Conservation (phyloP, 2,888 invertebrate species). For the Ophioninae sp. region DNA sequence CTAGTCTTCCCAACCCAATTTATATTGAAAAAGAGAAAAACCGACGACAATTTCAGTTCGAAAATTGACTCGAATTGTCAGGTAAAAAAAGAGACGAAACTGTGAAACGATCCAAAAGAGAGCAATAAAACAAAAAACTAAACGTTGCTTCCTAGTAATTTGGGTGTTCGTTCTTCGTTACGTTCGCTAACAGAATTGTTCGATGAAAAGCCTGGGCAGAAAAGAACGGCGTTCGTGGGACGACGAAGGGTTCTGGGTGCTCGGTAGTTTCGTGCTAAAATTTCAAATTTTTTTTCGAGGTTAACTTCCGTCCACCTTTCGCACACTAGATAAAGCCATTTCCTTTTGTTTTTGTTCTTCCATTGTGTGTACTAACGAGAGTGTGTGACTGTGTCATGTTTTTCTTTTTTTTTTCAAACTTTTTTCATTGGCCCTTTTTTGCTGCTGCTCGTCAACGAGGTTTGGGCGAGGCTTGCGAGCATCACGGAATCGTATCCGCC, state of each 20-base stretch:
- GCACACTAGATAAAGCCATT: background rate
- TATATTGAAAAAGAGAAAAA: no score
- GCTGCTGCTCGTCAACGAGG: background rate
- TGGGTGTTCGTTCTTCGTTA: background rate
- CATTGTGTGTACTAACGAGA: background rate
- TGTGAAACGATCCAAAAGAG: background rate
- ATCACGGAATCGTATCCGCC: background rate
- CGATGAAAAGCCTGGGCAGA: background rate
- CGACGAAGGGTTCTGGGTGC: background rate
- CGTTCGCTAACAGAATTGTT: background rate
- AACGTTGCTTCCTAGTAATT: background rate
- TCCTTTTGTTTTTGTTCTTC: background rate
- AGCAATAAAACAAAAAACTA: background rate
- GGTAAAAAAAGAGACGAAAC: background rate
- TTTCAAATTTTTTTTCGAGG: background rate
- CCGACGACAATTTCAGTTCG: no score
- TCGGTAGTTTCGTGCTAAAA: background rate
- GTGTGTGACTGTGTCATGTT: no score
- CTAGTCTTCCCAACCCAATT: no score
- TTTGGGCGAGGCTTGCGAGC: background rate
- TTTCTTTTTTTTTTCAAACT: background rate
- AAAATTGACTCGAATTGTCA: background rate
- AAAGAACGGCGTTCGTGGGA: background rate
- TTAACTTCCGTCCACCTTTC: background rate
- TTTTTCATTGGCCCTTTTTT: background rate